Conservation (phyloP, 2,888 invertebrate genomes). For the Xanthostigma xanthostigma region DNA sequence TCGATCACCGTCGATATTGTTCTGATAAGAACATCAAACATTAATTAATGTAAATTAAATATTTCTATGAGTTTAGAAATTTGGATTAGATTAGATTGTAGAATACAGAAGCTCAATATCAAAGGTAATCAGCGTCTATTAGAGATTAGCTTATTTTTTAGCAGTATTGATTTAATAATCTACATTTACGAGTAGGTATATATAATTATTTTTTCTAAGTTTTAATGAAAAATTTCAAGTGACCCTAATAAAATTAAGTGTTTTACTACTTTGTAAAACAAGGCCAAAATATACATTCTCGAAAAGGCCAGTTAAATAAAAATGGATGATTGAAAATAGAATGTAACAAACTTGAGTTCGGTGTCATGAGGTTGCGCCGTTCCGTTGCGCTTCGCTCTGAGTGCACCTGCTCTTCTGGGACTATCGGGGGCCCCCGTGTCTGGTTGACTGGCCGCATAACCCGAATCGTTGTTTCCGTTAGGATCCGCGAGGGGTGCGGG, state of each 20-base stretch:
- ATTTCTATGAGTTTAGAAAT: too few relatives aligned
- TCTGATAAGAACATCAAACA: conserved; percentile 24
- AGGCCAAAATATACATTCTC: neutral
- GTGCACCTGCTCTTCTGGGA: conserved; percentile 20
- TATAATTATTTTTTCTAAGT: too few relatives aligned
- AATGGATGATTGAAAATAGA: neutral
- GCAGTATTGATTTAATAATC: too few relatives aligned
- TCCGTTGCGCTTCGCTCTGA: conserved; percentile 22
- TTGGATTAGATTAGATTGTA: too few relatives aligned
- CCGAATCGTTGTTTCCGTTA: conserved; percentile 74
- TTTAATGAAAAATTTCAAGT: too few relatives aligned
- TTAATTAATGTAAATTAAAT: neutral
- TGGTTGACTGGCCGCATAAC: conserved; percentile 44
- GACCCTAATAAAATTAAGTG: too few relatives aligned
- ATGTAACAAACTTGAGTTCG: conserved; percentile 25
- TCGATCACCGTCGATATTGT: conserved; percentile 41
- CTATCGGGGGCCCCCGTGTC: conserved; percentile 31
- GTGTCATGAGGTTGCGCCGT: conserved; percentile 18
- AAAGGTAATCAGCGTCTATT: too few relatives aligned
- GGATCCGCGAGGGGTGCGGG: conserved; percentile 43
- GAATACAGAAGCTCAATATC: too few relatives aligned
- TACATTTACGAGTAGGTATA: too few relatives aligned
- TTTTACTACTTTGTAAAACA: neutral
- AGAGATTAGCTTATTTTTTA: too few relatives aligned
- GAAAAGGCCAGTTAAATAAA: neutral